Evolutionary conservation across 2,888 invertebrate species (phyloP).

Genomic region (Pasiphila rectangulata): DNA sequence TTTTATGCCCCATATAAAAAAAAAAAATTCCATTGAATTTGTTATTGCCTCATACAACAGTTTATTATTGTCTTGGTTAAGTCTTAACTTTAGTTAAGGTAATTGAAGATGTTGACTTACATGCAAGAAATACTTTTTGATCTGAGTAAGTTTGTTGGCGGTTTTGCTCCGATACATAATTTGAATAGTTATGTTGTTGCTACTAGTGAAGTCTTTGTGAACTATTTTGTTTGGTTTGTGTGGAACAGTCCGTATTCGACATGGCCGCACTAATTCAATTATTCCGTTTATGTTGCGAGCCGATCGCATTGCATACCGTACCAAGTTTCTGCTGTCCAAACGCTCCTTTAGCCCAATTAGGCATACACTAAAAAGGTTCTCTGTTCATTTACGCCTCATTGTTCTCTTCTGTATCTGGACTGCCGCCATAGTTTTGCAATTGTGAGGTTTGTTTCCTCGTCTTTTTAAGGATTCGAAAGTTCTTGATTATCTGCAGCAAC

Average conservation of each 20-base stretch:
- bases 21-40: conserved; percentile 22
- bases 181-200: neutral
- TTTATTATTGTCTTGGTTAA: neutral
- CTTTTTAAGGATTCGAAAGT: conserved; percentile 78
- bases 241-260: conserved; percentile 50
- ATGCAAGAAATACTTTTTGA: too few relatives aligned
- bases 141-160: too few relatives aligned
- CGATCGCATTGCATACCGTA: conserved; percentile 75
- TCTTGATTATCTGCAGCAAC: conserved; percentile 65
- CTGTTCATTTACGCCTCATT: conserved; percentile 69
- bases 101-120: too few relatives aligned
- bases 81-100: too few relatives aligned
- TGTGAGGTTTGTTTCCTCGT: conserved; percentile 60
- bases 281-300: conserved; percentile 71
- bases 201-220: too few relatives aligned
- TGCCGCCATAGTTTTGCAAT: conserved; percentile 65
- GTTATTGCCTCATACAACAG: neutral
- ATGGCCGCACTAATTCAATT: conserved; percentile 71
- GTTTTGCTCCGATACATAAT: too few relatives aligned
- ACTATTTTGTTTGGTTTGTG: conserved; percentile 50
- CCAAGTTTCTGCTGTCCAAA: conserved; percentile 64
- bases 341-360: conserved; percentile 71
- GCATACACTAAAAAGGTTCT: conserved; percentile 73
- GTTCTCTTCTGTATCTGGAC: conserved; percentile 71
- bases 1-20: conserved; percentile 36